Evolutionary conservation across 2,113 vertebrate genomes (phyloP).

Genomic region (Alethe castanea): DNA sequence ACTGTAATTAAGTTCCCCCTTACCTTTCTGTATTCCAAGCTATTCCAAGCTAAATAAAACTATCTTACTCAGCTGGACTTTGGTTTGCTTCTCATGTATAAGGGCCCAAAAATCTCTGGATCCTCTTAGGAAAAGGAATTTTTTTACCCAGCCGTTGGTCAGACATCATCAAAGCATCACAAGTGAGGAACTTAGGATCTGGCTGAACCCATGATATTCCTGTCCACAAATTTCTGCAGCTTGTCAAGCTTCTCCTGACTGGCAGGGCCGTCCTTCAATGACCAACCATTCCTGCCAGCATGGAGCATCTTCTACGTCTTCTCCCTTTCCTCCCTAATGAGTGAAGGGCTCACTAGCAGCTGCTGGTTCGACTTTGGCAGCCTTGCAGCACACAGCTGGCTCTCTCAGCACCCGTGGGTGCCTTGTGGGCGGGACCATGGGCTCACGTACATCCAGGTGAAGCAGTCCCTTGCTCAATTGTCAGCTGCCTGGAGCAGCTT

Average conservation of each 20-base stretch:
- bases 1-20: neutral
- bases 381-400: neutral
- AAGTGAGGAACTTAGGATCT: neutral
- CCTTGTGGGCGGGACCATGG: neutral
- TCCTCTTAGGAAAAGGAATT: neutral
- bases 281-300: neutral
- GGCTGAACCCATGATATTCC: neutral
- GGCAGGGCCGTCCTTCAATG: accelerated
- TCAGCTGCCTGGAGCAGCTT: neutral
- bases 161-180: neutral
- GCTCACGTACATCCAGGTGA: neutral
- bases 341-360: neutral
- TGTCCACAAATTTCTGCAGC: neutral
- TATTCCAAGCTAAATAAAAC: neutral
- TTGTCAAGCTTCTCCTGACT: neutral
- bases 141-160: neutral
- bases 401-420: neutral
- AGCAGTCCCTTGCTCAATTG: accelerated
- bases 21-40: neutral
- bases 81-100: neutral
- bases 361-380: neutral
- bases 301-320: neutral
- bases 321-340: neutral
- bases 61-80: neutral
- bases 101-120: neutral